Evolutionary conservation across 2,113 vertebrate species (phyloP), one percentile per base, ranked within the genome.

Genomic region (Fukomys damarensis): DNA sequence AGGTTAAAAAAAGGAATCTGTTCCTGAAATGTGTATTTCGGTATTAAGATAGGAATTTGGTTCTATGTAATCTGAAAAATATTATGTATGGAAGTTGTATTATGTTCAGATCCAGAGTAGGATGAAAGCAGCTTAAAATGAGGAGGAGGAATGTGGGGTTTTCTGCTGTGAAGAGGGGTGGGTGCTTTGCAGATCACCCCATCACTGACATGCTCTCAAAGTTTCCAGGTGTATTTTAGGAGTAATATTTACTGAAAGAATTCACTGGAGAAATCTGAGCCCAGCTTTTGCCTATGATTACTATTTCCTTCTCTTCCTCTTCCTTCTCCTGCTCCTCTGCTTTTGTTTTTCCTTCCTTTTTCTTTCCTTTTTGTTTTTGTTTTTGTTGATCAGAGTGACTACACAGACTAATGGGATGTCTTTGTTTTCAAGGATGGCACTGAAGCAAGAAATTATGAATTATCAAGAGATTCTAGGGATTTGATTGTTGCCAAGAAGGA

Each of bases 351-450:
- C 12, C 22, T 76, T 46, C 30, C 56, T 24, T 35, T 14, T 17
- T 63, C 35, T 14, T 32, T 16, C 14, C 8, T 65, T 14, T 0
- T n/a, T 7, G 13, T 49, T 61, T 24, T 26, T 17, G 19, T 19
- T 70, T 35, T 30, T 58, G 30, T 59, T 32, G 43, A 77, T 96
- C 65, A 52, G 79, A 89, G 90, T 54, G 90, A 52, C 84, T 41
- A 13, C 0, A 41, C 83, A 70, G 86, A 86, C 63, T 68, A 80
- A 28, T 35, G 82, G 49, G 43, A 46, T n/a, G 68, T 74, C 58
- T 97, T 96, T 96, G 87, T 96, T 96, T 96, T 93, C 56, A 85
- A 66, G 65, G 30, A 46, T 82, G 46, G 59, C 92, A 66, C 28
- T 82, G 87, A 93, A 87, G 84, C 56, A 89, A 94, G 84, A 90